Conservation (phyloP, 2,888 invertebrate species). For the Chromoteleia sp. region DNA sequence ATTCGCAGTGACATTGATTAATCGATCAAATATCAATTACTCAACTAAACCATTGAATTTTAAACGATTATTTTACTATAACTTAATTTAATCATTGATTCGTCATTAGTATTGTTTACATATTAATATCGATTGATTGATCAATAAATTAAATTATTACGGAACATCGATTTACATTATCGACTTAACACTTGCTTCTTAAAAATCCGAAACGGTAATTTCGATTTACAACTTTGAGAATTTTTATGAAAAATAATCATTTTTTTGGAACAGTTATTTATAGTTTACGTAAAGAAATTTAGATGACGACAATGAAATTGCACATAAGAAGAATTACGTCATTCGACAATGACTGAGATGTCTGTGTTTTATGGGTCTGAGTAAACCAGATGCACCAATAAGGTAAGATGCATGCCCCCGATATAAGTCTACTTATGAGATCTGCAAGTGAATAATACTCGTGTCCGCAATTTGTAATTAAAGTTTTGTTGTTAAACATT, state of each 20-base stretch:
- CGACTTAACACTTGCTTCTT: not conserved
- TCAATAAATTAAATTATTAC: slow-evolving; percentile 29
- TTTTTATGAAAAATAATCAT: not conserved
- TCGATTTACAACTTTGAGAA: not conserved
- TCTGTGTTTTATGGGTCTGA: slow-evolving; percentile 65
- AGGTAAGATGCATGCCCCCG: slow-evolving; percentile 56
- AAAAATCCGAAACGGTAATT: not conserved
- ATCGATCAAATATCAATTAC: slow-evolving; percentile 8
- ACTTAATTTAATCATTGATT: slow-evolving; percentile 3
- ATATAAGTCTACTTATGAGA: slow-evolving; percentile 40
- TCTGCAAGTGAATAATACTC: slow-evolving; percentile 34
- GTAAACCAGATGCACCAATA: slow-evolving; percentile 68
- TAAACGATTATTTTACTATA: not conserved
- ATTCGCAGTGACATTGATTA: not conserved
- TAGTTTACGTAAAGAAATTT: not conserved
- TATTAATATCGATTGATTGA: slow-evolving; percentile 15
- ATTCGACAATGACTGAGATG: slow-evolving; percentile 69
- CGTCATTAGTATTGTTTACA: slow-evolving; percentile 6
- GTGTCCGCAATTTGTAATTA: slow-evolving; percentile 14
- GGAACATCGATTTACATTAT: slow-evolving; percentile 18
- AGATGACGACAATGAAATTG: slow-evolving; percentile 52
- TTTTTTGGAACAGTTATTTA: slow-evolving; percentile 9
- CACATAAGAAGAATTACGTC: slow-evolving; percentile 58
- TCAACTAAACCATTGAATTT: slow-evolving; percentile 2
- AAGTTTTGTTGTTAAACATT: not conserved